These are phyloP conservation scores for Drosophila birchii DNA, from an alignment of 2,888 invertebrate genomes.

Conservation along the genomic window DNA sequence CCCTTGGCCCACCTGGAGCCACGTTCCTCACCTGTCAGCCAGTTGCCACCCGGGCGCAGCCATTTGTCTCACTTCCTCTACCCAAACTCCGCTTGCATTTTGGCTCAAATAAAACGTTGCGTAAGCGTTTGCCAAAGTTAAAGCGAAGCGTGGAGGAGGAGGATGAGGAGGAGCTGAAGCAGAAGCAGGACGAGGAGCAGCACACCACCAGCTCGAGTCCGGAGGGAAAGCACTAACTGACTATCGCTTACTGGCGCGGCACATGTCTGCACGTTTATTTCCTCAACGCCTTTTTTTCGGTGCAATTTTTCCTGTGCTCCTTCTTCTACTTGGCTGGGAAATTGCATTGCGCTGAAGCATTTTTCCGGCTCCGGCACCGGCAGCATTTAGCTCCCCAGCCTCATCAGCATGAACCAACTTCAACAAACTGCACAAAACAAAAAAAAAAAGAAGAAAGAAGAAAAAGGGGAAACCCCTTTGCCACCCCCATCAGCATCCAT, in stretches of 20 bases:
- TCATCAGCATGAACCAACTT: conserved; percentile 21
- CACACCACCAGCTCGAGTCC: conserved; percentile 8
- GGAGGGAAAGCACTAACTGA: conserved; percentile 50
- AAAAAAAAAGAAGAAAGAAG: neutral
- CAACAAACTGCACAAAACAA: neutral
- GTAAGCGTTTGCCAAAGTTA: conserved; percentile 74
- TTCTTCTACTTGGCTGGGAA: conserved; percentile 16
- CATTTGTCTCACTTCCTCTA: conserved; percentile 62
- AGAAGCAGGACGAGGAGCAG: neutral
- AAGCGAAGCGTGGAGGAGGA: conserved; percentile 19
- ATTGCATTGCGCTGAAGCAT: conserved; percentile 15
- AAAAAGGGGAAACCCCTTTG: neutral
- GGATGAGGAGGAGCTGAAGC: neutral
- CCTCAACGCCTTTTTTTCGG: conserved; percentile 9
- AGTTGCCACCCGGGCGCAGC: conserved; percentile 60
- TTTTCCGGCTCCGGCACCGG: conserved; percentile 3
- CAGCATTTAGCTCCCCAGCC: conserved; percentile 17
- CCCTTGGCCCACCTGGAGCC: conserved; percentile 12
- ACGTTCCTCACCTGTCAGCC: conserved; percentile 64
- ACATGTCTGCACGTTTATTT: conserved; percentile 67
- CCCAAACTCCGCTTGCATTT: neutral
- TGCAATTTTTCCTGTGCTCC: conserved; percentile 8
- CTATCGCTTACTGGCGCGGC: conserved; percentile 69
- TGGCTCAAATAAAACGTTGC: conserved; percentile 68
- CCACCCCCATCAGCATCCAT: conserved; percentile 55